phyloP scores from a whole-genome alignment of 37 sponge, comb jelly and placozoan genomes.

The Dysidea cf. avara region DNA sequence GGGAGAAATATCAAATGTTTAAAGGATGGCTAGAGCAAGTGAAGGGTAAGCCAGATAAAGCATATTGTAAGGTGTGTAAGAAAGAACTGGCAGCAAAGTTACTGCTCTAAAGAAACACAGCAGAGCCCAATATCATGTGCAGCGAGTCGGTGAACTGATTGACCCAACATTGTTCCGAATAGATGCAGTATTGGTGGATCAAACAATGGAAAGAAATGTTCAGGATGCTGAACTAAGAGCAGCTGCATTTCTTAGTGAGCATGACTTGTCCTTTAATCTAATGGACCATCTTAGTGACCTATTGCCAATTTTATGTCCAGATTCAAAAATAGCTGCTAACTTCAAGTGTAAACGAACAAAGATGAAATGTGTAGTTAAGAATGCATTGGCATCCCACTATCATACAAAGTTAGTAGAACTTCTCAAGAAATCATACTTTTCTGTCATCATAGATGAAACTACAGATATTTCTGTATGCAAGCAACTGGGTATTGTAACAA shows the following conservation, averaged over 20 bases:
- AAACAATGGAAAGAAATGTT: too few relatives aligned
- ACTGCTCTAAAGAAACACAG: neutral
- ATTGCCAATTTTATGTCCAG: neutral
- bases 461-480: constrained; percentile 20
- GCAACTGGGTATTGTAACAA: constrained; percentile 20
- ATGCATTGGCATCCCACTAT: constrained; percentile 24
- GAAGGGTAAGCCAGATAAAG: constrained; percentile 1
- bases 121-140: too few relatives aligned
- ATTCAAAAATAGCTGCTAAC: constrained; percentile 29
- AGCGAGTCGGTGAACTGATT: too few relatives aligned
- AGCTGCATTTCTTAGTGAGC: constrained; percentile 24
- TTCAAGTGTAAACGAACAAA: constrained; percentile 8
- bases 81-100: neutral
- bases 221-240: constrained; percentile 26
- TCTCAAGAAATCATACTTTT: constrained; percentile 4
- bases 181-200: too few relatives aligned
- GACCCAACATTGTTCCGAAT: too few relatives aligned
- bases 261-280: constrained; percentile 13
- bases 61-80: constrained; percentile 6
- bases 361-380: constrained; percentile 9
- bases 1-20: too few relatives aligned
- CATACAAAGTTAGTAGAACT: neutral
- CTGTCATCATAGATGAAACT: too few relatives aligned
- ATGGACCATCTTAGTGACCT: constrained; percentile 27
- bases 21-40: neutral